Evolutionary conservation across 2,797 vertebrate species (phyloP).

Genomic region (Anguilla pacifica): DNA sequence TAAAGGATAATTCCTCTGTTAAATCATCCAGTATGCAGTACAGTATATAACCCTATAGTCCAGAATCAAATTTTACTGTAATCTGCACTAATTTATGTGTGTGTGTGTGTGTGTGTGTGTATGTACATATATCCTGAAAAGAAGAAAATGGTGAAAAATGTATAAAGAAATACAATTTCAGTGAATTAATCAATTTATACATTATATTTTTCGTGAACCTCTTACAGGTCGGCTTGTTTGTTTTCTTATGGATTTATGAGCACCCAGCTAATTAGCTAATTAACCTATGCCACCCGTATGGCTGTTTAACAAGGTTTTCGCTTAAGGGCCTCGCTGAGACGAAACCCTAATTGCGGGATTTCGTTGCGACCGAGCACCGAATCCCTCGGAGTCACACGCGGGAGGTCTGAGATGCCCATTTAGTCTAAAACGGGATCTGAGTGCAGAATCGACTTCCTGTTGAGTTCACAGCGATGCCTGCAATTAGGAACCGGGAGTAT

Average conservation of each 20-base stretch:
- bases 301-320: background rate
- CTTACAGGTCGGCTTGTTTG: background rate
- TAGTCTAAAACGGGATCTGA: constrained; percentile 14
- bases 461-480: background rate
- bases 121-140: background rate
- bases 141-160: background rate
- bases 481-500: constrained; percentile 1
- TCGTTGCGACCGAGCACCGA: background rate
- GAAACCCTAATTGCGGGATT: background rate
- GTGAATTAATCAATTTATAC: background rate
- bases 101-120: background rate
- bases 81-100: background rate
- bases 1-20: background rate
- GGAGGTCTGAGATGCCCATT: constrained; percentile 11
- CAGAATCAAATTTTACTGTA: background rate
- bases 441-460: background rate
- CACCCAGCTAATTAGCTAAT: background rate
- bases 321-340: constrained; percentile 1
- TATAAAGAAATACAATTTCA: background rate
- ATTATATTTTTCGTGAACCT: background rate
- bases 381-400: background rate
- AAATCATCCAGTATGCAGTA: background rate
- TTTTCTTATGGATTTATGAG: constrained; percentile 5
- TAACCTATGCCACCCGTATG: background rate
- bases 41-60: background rate